Evolutionary conservation across 1,140 invertebrate genomes (phyloP).

Genomic region (Philaenus spumarius): DNA sequence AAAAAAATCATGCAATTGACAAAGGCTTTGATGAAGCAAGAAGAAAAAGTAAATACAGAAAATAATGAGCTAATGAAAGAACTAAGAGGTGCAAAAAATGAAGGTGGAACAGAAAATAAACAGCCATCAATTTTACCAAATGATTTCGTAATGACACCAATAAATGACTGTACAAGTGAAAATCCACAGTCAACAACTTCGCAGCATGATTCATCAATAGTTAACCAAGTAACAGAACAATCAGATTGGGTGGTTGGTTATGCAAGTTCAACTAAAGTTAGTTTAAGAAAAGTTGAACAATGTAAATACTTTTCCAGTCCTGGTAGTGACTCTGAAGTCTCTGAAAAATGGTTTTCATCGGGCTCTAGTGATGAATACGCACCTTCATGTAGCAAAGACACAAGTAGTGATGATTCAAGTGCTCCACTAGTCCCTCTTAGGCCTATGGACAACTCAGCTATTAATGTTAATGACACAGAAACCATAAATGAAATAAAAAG

Average conservation of each 20-base stretch:
- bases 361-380: background rate
- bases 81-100: too few species aligned
- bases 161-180: too few species aligned
- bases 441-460: background rate
- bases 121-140: too few species aligned
- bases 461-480: background rate
- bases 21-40: too few species aligned
- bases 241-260: conserved; percentile 1
- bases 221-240: too few species aligned
- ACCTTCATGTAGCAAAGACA: background rate
- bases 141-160: too few species aligned
- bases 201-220: too few species aligned
- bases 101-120: too few species aligned
- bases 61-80: too few species aligned
- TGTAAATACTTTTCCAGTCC: background rate
- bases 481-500: background rate
- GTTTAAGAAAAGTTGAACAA: background rate
- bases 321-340: background rate
- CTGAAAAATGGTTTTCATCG: background rate
- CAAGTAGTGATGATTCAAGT: background rate
- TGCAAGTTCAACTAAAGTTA: background rate
- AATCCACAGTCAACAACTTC: too few species aligned
- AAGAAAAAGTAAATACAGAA: too few species aligned
- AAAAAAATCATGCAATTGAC: too few species aligned
- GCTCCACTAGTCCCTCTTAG: background rate